phyloP scores from a whole-genome alignment of 2,888 invertebrate species.

The Lycaena phlaeas region DNA sequence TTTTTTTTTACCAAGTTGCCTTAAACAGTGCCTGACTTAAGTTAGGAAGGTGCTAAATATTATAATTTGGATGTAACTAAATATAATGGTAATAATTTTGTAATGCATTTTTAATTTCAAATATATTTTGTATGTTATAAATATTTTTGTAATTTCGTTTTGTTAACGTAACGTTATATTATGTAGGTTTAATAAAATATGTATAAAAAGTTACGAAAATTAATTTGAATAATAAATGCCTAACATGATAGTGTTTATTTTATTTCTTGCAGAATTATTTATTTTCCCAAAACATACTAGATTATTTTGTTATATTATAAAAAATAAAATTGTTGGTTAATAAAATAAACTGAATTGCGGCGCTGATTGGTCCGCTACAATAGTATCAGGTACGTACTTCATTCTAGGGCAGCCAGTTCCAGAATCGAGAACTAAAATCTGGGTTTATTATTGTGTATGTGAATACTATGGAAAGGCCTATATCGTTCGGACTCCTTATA shows the following conservation, averaged over 20 bases:
- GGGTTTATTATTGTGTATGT: too few relatives aligned
- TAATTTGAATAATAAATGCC: slow-evolving; percentile 8
- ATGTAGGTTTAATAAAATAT: background rate
- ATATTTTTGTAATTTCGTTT: slow-evolving; percentile 6
- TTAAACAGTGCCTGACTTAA: background rate
- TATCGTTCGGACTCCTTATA: too few relatives aligned
- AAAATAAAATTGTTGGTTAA: too few relatives aligned
- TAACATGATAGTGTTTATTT: background rate
- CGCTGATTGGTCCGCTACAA: too few relatives aligned
- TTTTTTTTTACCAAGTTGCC: slow-evolving; percentile 1
- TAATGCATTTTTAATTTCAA: slow-evolving; percentile 3
- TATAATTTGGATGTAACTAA: background rate
- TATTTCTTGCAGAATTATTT: too few relatives aligned
- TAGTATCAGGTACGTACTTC: too few relatives aligned
- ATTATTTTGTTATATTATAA: too few relatives aligned
- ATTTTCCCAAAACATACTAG: too few relatives aligned
- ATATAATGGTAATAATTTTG: background rate
- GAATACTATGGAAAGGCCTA: too few relatives aligned
- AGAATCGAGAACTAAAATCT: too few relatives aligned
- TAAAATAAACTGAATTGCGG: too few relatives aligned
- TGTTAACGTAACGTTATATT: slow-evolving; percentile 1
- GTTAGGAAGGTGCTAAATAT: background rate
- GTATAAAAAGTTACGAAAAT: slow-evolving; percentile 1
- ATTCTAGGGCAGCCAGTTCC: too few relatives aligned
- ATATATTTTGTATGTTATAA: background rate